phyloP scores from a whole-genome alignment of 2,113 vertebrate genomes.

The Struthidea cinerea region DNA sequence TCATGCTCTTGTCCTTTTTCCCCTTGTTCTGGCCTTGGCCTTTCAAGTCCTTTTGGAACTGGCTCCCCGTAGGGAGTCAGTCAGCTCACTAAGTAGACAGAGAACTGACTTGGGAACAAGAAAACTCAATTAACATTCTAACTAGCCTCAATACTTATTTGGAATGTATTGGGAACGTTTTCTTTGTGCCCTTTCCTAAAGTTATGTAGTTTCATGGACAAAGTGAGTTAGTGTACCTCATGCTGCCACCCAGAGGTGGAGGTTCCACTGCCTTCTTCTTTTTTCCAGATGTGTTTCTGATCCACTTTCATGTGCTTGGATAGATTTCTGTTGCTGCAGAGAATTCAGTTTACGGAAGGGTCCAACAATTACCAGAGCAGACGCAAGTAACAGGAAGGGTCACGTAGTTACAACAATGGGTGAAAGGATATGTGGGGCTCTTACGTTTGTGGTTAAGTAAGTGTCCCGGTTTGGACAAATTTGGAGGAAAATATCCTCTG shows the following conservation, averaged over 20 bases:
- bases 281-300: accelerated
- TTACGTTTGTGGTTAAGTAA: not conserved
- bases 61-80: not conserved
- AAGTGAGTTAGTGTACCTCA: not conserved
- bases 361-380: not conserved
- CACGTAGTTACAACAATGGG: not conserved
- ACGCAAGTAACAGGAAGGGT: not conserved
- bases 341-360: not conserved
- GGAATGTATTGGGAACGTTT: accelerated
- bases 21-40: not conserved
- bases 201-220: not conserved
- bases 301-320: not conserved
- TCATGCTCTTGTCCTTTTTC: not conserved
- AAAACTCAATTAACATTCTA: not conserved
- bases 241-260: conserved; percentile 18
- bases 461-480: no score
- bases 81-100: not conserved
- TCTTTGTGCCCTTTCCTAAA: not conserved
- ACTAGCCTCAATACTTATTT: not conserved
- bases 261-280: not conserved
- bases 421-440: not conserved
- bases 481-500: no score
- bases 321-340: not conserved
- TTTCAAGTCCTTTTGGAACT: not conserved
- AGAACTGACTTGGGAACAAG: not conserved